phyloP scores from a whole-genome alignment of 2,888 invertebrate genomes.

The Pinctada fucata region DNA sequence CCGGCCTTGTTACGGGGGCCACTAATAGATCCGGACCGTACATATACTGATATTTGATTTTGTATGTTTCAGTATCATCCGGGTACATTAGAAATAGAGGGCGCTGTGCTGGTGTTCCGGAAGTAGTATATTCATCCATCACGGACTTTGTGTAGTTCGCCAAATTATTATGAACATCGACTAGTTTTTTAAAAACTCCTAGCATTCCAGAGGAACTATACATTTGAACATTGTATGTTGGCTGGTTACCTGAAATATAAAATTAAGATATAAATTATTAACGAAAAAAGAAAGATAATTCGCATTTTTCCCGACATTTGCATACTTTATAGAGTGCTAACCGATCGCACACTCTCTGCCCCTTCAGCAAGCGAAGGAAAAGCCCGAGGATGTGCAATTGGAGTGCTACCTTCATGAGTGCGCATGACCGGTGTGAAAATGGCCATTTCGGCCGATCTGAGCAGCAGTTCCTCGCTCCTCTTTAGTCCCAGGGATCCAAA shows the following conservation, averaged over 20 bases:
- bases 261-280: not conserved
- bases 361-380: too few relatives aligned
- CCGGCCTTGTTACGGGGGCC: slow-evolving; percentile 63
- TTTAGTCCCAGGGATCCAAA: slow-evolving; percentile 51
- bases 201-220: slow-evolving; percentile 52
- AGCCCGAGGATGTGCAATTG: too few relatives aligned
- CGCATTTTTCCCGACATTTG: too few relatives aligned
- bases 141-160: slow-evolving; percentile 60
- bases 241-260: slow-evolving; percentile 63
- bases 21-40: slow-evolving; percentile 69
- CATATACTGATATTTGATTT: slow-evolving; percentile 67
- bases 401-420: slow-evolving; percentile 67
- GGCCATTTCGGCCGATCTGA: slow-evolving; percentile 70
- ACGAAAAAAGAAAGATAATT: too few relatives aligned
- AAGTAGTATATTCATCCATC: slow-evolving; percentile 44
- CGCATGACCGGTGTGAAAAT: slow-evolving; percentile 70
- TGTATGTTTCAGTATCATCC: slow-evolving; percentile 46
- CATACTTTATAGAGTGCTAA: too few relatives aligned
- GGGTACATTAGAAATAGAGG: slow-evolving; percentile 67
- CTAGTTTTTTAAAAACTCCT: slow-evolving; percentile 59
- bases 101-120: slow-evolving; percentile 67
- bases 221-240: slow-evolving; percentile 62
- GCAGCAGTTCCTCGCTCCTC: slow-evolving; percentile 63
- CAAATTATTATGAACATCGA: slow-evolving; percentile 57
- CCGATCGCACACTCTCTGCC: too few relatives aligned